Evolutionary conservation across 2,888 invertebrate species (phyloP).

Genomic region (Campopleginae sp.): DNA sequence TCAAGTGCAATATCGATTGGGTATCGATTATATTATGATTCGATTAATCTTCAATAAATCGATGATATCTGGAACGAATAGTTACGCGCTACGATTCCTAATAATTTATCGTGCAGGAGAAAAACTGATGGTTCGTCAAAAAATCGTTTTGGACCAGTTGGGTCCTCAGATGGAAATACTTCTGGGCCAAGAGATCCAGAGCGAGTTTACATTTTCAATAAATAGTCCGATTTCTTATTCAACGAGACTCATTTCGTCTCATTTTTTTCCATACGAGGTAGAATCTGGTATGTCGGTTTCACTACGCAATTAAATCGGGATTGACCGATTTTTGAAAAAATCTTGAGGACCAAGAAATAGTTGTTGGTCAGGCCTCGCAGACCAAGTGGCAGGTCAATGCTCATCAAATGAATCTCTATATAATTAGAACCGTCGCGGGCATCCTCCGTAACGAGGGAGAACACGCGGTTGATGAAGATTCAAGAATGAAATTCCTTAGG

Average conservation of each 20-base stretch:
- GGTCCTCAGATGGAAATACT: neutral
- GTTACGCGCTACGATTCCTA: too few species aligned
- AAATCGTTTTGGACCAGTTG: conserved; percentile 3
- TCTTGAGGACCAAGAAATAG: too few species aligned
- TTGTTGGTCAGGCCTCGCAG: too few species aligned
- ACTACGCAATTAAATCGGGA: too few species aligned
- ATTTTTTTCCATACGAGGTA: too few species aligned
- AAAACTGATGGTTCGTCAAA: neutral
- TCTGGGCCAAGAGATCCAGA: too few species aligned
- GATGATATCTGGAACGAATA: neutral
- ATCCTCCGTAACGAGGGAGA: conserved; percentile 33
- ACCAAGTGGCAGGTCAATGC: neutral
- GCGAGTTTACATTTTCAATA: too few species aligned
- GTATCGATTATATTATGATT: neutral
- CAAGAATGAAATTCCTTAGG: conserved; percentile 69
- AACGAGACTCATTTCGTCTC: too few species aligned
- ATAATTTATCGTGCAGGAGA: neutral
- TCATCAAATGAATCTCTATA: conserved; percentile 41
- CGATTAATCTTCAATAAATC: neutral
- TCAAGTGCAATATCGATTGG: neutral
- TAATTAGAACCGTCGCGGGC: conserved; percentile 38
- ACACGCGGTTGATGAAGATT: conserved; percentile 22
- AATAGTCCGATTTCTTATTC: too few species aligned
- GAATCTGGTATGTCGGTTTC: too few species aligned
- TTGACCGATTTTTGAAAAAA: too few species aligned